phyloP scores from a whole-genome alignment of 23 tunicate species.

The Halocynthia roretzi region DNA sequence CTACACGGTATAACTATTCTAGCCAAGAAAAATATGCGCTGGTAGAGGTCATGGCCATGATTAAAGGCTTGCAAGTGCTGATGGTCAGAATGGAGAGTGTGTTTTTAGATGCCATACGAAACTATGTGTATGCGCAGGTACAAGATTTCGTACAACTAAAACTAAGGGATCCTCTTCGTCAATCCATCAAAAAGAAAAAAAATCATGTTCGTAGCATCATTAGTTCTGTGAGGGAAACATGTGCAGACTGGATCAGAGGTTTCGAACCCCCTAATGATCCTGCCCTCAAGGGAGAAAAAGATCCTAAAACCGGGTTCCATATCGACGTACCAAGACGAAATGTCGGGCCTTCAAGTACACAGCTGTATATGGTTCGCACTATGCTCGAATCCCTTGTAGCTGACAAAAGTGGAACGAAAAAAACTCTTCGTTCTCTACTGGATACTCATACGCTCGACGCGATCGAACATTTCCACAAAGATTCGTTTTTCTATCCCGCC shows the following conservation, averaged over 20 bases:
- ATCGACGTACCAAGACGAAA: slow-evolving; percentile 86
- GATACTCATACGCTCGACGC: slow-evolving; percentile 80
- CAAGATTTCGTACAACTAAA: slow-evolving; percentile 95
- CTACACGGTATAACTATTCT: slow-evolving; percentile 92
- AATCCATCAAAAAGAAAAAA: slow-evolving; percentile 83
- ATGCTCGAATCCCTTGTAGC: slow-evolving; percentile 96
- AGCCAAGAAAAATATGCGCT: slow-evolving; percentile 97
- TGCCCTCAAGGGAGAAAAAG: slow-evolving; percentile 96
- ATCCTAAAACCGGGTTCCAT: slow-evolving; percentile 91
- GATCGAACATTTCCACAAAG: slow-evolving; percentile 86
- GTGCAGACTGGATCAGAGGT: slow-evolving; percentile 93
- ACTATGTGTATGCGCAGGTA: slow-evolving; percentile 81
- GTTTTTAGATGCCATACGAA: slow-evolving; percentile 81
- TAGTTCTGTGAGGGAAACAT: slow-evolving; percentile 90
- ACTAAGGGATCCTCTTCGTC: slow-evolving; percentile 77
- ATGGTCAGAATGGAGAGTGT: slow-evolving; percentile 98
- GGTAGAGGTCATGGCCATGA: slow-evolving; percentile 98
- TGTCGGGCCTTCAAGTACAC: slow-evolving; percentile 97
- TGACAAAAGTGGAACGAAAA: slow-evolving; percentile 87
- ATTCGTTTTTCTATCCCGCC: slow-evolving; percentile 82
- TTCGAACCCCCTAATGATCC: slow-evolving; percentile 98
- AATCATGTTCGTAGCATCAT: slow-evolving; percentile 84
- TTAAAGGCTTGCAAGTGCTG: slow-evolving; percentile 93
- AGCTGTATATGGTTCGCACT: slow-evolving; percentile 84
- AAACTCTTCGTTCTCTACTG: slow-evolving; percentile 47